These are phyloP conservation scores for Hemicordylus capensis DNA, from an alignment of 2,113 vertebrate species.

Conservation along the genomic window DNA sequence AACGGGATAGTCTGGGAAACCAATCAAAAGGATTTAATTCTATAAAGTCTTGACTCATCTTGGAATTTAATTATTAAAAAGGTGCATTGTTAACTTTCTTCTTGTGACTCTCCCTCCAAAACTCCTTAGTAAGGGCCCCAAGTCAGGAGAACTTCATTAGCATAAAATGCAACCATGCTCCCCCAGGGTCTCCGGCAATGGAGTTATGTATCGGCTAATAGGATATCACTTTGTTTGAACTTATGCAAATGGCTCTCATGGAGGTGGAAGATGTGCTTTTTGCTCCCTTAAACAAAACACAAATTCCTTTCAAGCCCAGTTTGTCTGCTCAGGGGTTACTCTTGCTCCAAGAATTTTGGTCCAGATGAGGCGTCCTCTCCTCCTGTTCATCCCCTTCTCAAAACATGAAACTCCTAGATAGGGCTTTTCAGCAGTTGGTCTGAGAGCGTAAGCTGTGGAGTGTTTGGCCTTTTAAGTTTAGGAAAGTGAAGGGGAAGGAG, in stretches of 20 bases:
- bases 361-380: too few species aligned
- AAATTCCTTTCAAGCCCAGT: neutral
- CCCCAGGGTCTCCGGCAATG: neutral
- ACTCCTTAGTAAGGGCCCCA: neutral
- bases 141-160: neutral
- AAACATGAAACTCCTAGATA: neutral
- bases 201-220: constrained; percentile 10
- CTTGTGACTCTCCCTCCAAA: neutral
- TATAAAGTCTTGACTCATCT: neutral
- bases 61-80: neutral
- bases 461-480: too few species aligned
- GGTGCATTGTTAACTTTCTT: neutral
- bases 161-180: constrained; percentile 1
- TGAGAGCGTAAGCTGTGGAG: too few species aligned
- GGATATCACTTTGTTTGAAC: neutral
- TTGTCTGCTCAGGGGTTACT: neutral
- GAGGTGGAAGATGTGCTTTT: neutral
- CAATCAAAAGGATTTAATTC: neutral
- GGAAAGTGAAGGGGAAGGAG: too few species aligned
- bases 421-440: too few species aligned
- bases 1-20: neutral
- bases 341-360: neutral
- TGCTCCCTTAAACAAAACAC: neutral
- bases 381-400: too few species aligned
- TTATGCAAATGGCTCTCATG: constrained; percentile 8